A percentile compares a stretch with the other conserved stretches of the same genome.
These are phyloP conservation scores for Reticulitermes lucifugus DNA, from an alignment of 2,888 invertebrate species.

Conservation along the genomic window DNA sequence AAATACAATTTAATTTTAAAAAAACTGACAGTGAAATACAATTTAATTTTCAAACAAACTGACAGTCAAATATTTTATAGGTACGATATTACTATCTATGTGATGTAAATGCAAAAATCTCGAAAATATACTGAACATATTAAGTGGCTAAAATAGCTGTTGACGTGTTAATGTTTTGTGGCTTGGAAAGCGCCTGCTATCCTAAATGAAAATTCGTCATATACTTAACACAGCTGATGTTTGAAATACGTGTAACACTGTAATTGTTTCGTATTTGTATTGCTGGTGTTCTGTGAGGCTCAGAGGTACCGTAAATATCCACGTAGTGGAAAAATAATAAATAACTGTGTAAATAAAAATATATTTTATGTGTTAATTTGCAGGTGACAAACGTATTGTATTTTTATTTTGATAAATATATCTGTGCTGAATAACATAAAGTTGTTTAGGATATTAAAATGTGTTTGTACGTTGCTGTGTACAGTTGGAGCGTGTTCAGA, in stretches of 20 bases:
- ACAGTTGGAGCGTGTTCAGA: neutral
- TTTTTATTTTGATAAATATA: slow-evolving; percentile 7
- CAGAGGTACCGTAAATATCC: neutral
- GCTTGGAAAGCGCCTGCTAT: neutral
- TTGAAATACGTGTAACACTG: neutral
- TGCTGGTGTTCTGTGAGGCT: neutral
- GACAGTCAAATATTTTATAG: neutral
- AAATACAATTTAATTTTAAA: too few species aligned
- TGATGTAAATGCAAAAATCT: neutral
- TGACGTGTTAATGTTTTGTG: neutral
- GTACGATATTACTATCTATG: neutral
- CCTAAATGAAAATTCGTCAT: neutral
- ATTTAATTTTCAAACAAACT: neutral
- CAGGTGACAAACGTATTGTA: neutral
- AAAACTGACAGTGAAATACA: neutral
- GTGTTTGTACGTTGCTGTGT: neutral
- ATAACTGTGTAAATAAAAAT: neutral
- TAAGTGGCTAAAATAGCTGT: neutral
- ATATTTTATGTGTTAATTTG: neutral
- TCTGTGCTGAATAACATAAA: neutral
- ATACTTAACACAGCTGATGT: slow-evolving; percentile 4
- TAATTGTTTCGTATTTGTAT: neutral
- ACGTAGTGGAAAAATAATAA: neutral
- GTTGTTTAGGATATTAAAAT: neutral
- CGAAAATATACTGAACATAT: neutral